These are phyloP conservation scores for Argya squamiceps DNA, from an alignment of 2,797 vertebrate species.

Conservation along the genomic window DNA sequence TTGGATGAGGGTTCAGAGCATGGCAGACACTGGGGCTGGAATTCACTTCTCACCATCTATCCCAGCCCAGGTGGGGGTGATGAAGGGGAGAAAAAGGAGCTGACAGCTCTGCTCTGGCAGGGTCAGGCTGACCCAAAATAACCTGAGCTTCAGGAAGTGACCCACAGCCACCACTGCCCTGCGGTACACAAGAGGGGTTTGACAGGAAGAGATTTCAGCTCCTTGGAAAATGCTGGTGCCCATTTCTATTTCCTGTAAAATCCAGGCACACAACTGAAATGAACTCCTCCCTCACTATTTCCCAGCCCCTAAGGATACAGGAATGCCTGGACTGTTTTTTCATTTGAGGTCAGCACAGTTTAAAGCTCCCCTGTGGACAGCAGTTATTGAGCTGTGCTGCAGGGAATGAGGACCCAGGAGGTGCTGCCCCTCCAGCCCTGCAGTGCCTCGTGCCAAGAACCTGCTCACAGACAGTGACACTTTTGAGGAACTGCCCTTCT, in stretches of 20 bases:
- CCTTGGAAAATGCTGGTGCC: not conserved
- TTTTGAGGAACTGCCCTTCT: not conserved
- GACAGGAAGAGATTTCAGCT: not conserved
- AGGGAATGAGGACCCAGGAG: not conserved
- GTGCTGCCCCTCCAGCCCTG: not conserved
- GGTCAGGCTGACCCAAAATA: not conserved
- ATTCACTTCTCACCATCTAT: not conserved
- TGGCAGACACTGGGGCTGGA: not conserved
- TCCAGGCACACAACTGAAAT: not conserved
- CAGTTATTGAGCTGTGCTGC: not conserved
- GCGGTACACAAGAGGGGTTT: not conserved
- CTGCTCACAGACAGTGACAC: not conserved
- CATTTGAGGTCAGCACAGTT: not conserved
- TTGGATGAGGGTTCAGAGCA: not conserved
- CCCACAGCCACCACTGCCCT: accelerated
- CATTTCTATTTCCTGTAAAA: not conserved
- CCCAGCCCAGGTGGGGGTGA: not conserved
- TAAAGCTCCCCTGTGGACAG: not conserved
- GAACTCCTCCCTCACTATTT: accelerated
- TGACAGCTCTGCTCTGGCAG: not conserved
- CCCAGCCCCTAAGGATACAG: not conserved
- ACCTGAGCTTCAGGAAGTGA: not conserved
- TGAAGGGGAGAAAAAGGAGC: not conserved
- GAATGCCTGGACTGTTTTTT: not conserved
- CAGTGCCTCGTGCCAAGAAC: accelerated